Conservation (phyloP, 2,888 invertebrate genomes). For the Notodonta dromedarius region DNA sequence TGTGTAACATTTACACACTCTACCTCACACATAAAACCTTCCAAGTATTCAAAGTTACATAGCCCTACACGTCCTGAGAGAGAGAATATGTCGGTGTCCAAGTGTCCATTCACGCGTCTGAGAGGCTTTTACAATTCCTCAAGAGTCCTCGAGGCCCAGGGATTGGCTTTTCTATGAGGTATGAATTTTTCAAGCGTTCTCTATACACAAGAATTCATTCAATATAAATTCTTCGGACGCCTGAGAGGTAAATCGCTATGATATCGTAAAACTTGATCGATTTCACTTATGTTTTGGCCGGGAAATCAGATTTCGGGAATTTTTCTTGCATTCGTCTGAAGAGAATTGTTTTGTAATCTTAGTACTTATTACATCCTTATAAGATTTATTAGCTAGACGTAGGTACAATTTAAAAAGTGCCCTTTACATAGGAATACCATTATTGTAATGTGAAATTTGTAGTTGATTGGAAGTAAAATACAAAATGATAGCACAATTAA, state of each 20-base stretch:
- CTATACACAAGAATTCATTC: constrained; percentile 40
- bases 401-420: no score
- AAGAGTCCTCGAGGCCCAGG: constrained; percentile 26
- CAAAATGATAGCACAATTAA: neutral
- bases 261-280: neutral
- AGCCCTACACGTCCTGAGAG: neutral
- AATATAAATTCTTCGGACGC: constrained; percentile 41
- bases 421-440: no score
- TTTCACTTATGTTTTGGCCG: no score
- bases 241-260: constrained; percentile 1
- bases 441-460: neutral
- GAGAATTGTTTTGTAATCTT: no score
- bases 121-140: constrained; percentile 38
- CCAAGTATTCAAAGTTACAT: neutral
- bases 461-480: neutral
- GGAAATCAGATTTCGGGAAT: no score
- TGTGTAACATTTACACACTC: no score
- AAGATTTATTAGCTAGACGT: no score
- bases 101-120: constrained; percentile 8
- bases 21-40: neutral
- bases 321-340: no score
- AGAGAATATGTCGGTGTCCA: constrained; percentile 4
- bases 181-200: constrained; percentile 44
- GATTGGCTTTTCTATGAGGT: constrained; percentile 26
- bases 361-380: no score